Conservation (phyloP, 2,113 vertebrate genomes). For the Periophthalmus modestus region DNA sequence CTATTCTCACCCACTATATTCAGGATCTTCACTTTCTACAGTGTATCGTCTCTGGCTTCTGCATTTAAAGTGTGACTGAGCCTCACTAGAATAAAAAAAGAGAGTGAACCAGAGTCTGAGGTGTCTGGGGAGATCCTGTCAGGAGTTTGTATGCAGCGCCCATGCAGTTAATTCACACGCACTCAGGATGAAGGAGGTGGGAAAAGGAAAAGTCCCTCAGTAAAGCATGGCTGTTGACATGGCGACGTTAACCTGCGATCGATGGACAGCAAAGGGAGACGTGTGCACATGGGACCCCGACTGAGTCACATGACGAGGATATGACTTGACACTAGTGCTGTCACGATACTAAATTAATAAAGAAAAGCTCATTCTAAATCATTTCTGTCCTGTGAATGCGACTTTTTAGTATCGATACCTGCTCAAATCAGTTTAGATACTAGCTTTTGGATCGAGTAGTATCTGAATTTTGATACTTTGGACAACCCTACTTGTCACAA, state of each 20-base stretch:
- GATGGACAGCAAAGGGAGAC: not conserved
- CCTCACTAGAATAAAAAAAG: not conserved
- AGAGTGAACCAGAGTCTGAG: slow-evolving; percentile 12
- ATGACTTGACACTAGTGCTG: not conserved
- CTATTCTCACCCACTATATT: not conserved
- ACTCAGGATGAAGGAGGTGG: slow-evolving; percentile 21
- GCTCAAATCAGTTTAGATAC: no score
- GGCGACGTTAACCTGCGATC: not conserved
- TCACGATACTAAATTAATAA: no score
- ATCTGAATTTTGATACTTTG: no score
- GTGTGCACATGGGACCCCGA: not conserved
- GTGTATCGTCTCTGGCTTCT: not conserved
- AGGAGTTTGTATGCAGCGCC: slow-evolving; percentile 39
- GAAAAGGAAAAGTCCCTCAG: slow-evolving; percentile 23
- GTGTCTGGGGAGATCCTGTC: slow-evolving; percentile 45
- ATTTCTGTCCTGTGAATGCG: no score
- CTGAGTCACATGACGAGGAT: not conserved
- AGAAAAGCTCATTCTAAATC: no score
- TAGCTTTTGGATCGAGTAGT: no score
- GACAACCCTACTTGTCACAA: no score
- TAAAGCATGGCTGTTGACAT: slow-evolving; percentile 11
- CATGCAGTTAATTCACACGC: slow-evolving; percentile 38
- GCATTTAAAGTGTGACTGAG: slow-evolving; percentile 18
- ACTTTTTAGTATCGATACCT: no score
- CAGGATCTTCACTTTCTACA: not conserved